Percentiles rank a stretch among this genome's conserved stretches.
phyloP scores from a whole-genome alignment of 2,113 vertebrate species.

The Peucedramus taeniatus region DNA sequence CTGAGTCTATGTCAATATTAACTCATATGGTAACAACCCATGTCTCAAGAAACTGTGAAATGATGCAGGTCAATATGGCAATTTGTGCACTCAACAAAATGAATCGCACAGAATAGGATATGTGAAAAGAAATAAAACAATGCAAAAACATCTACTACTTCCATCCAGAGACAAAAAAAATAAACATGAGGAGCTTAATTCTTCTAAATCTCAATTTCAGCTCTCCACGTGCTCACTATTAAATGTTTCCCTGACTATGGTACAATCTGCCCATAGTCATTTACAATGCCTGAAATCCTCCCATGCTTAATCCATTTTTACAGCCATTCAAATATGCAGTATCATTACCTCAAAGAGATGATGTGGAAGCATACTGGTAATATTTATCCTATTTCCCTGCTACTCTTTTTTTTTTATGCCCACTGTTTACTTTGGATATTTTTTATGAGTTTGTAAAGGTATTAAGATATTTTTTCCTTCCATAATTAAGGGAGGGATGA shows the following conservation, averaged over 20 bases:
- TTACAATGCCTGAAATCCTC: not conserved
- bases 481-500: not conserved
- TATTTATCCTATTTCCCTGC: not conserved
- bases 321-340: not conserved
- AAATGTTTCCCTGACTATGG: not conserved
- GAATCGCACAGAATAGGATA: not conserved
- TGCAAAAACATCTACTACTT: not conserved
- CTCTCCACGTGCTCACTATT: not conserved
- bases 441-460: not conserved
- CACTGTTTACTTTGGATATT: not conserved
- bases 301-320: not conserved
- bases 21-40: not conserved
- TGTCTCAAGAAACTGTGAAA: not conserved
- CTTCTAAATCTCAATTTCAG: not conserved
- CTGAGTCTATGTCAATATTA: not conserved
- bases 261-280: not conserved
- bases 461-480: not conserved
- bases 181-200: not conserved
- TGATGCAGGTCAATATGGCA: not conserved
- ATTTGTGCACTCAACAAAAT: not conserved
- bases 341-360: not conserved
- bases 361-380: not conserved
- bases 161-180: not conserved
- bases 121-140: not conserved
- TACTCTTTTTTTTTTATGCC: not conserved